Percentiles rank a stretch among this genome's conserved stretches.
Conservation (phyloP, 1,140 invertebrate species). For the Mizuhopecten yessoensis region DNA sequence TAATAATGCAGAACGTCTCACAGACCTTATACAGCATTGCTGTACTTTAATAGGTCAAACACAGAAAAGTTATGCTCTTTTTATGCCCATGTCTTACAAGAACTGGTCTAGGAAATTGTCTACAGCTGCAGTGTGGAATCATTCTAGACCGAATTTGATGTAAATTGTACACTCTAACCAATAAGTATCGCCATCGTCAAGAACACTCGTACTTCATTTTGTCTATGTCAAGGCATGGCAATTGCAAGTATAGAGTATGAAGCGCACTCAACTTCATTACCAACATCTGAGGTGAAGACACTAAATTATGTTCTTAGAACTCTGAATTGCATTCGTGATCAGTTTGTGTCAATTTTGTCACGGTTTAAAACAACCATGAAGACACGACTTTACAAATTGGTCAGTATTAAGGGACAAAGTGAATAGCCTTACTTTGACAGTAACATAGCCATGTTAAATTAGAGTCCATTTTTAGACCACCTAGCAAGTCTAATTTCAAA, state of each 20-base stretch:
- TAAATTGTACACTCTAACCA: not conserved
- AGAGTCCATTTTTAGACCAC: no score
- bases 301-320: no score
- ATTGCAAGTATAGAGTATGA: not conserved
- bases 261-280: not conserved
- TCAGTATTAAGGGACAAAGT: no score
- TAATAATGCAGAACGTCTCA: not conserved
- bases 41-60: not conserved
- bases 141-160: not conserved
- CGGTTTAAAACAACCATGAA: no score
- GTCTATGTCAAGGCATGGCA: not conserved
- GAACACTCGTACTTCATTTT: not conserved
- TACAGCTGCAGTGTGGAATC: not conserved
- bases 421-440: no score
- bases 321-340: no score
- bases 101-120: constrained; percentile 5
- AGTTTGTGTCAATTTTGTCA: no score
- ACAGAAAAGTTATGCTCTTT: not conserved
- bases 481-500: no score
- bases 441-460: no score
- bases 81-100: not conserved
- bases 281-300: not conserved
- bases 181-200: not conserved
- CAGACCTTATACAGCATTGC: not conserved
- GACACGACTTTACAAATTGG: no score